Evolutionary conservation across 2,797 vertebrate genomes (phyloP).

Genomic region (Falco berigora): DNA sequence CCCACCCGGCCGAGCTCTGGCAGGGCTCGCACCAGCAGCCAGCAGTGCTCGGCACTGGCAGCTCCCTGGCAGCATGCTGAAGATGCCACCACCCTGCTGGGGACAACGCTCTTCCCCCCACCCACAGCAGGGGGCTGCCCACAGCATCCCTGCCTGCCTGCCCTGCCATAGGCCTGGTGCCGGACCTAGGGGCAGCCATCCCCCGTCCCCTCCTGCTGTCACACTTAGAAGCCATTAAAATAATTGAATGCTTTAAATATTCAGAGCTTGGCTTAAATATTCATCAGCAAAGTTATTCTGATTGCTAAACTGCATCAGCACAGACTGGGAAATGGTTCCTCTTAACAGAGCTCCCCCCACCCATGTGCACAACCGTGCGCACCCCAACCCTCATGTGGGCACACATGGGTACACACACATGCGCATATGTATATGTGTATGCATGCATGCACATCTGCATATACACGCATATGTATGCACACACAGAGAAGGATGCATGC

Average conservation of each 20-base stretch:
- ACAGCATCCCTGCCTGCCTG: not conserved
- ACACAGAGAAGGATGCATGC: rapidly evolving
- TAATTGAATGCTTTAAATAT: conserved; percentile 67
- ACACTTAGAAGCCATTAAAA: conserved; percentile 64
- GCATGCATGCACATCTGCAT: rapidly evolving
- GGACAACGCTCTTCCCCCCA: rapidly evolving
- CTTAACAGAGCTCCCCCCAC: not conserved
- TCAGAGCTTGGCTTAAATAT: conserved; percentile 61
- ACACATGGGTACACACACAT: rapidly evolving
- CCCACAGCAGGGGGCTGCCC: not conserved
- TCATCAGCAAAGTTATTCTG: conserved; percentile 58
- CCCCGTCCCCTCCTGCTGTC: conserved; percentile 16
- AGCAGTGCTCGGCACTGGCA: rapidly evolving
- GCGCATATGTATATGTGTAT: rapidly evolving
- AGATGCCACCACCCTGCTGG: not conserved
- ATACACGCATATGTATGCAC: too few relatives aligned
- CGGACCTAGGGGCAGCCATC: not conserved
- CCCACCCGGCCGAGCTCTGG: rapidly evolving
- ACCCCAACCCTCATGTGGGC: not conserved
- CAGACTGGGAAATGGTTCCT: not conserved
- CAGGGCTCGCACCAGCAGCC: not conserved
- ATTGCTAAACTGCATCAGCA: conserved; percentile 42
- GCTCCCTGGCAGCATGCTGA: rapidly evolving
- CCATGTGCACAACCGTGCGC: rapidly evolving
- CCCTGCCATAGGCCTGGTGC: rapidly evolving